Evolutionary conservation across 2,113 vertebrate species (phyloP), one percentile per base, ranked within the genome.

Genomic region (Myotis yumanensis): DNA sequence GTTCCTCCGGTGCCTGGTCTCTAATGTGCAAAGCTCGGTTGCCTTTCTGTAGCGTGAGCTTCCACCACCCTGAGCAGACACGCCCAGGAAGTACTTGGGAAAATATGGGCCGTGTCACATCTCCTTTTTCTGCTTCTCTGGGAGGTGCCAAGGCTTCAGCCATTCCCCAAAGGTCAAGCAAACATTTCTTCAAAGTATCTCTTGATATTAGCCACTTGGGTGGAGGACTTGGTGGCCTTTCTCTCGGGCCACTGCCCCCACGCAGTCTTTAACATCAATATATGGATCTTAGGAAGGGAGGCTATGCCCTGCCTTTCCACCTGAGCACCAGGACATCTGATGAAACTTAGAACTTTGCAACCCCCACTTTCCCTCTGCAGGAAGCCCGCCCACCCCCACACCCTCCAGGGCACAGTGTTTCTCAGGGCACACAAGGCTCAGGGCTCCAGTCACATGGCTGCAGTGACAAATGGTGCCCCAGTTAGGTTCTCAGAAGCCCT

Each of bases 181-280:
- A 80, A 90, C 9, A 30, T 62, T 77, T 85, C 62, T 86, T 86
- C 48, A 20, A 51, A 96, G 89, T 40, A 28, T 52, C 14, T 68
- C 35, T 64, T 79, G 68, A 85, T 0, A 35, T 95, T 16, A 46
- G 52, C 32, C 30, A 3, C 46, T 79, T 69, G 43, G 8, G 43
- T 23, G 48, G 43, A 68, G 72, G 80, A n/a, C 11, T 4, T 68
- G 16, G 37, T 46, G 7, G 15, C 52, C 32, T 46, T 83, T 46
- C 57, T 64, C 57, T 46, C 10, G 28, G 37, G 57, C 80, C 28
- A 64, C 57, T 64, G 80, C 40, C 57, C 37, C 57, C 57, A 46
- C 2, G 4, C 25, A 46, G 17, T 46, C 37, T 25, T 83, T 57
- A 22, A 2, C 40, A n/a, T 79, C 43, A 28, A 15, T 22, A 8